Conservation (phyloP, 2,888 invertebrate genomes). For the Nineta flava region DNA sequence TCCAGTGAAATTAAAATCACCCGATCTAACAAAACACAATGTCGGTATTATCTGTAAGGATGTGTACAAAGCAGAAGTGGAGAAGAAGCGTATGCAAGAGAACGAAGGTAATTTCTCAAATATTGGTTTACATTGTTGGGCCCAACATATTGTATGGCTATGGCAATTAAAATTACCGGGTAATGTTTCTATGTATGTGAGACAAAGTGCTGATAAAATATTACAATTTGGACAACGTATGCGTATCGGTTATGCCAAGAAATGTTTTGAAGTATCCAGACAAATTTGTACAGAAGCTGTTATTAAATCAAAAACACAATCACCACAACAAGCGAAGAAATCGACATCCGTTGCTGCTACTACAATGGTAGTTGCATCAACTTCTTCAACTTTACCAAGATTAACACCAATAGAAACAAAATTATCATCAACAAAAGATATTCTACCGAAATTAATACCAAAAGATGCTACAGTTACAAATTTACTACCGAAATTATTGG, state of each 20-base stretch:
- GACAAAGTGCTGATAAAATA: background rate
- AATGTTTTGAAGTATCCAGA: background rate
- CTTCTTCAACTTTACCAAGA: no score
- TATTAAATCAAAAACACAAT: no score
- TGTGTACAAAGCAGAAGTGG: background rate
- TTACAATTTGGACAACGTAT: background rate
- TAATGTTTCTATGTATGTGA: background rate
- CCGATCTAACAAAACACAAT: background rate
- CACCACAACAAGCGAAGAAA: no score
- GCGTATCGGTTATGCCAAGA: background rate
- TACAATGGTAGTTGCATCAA: no score
- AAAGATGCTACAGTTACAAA: no score
- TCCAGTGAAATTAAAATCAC: background rate
- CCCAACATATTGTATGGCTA: background rate
- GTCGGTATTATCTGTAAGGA: background rate
- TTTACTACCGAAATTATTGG: no score
- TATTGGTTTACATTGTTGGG: background rate
- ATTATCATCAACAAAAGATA: no score
- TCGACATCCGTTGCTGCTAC: no score
- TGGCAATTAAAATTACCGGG: background rate
- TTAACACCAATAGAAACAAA: no score
- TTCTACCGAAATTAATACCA: no score
- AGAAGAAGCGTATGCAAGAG: background rate
- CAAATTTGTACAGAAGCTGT: background rate
- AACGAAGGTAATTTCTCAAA: background rate